A percentile compares a stretch with the other conserved stretches of the same genome.
These are phyloP conservation scores for Crotalus horridus DNA, from an alignment of 2,113 vertebrate genomes.

Conservation along the genomic window DNA sequence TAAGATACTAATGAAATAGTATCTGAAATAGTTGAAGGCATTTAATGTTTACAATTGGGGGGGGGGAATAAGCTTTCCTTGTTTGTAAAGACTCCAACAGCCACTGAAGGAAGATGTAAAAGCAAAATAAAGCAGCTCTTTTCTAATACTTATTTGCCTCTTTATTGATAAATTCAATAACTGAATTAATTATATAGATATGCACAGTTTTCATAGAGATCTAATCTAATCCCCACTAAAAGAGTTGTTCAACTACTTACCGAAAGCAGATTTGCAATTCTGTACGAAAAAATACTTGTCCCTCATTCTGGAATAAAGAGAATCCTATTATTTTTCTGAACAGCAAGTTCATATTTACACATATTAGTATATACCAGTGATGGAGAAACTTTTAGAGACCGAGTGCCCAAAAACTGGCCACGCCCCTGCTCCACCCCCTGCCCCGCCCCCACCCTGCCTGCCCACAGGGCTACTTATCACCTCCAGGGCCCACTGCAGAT, in stretches of 20 bases:
- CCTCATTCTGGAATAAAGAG: conserved; percentile 30
- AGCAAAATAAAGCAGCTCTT: background rate
- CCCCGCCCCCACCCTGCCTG: too few species aligned
- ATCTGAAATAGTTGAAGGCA: background rate
- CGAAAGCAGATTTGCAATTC: conserved; percentile 72
- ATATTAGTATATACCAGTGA: background rate
- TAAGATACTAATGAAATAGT: background rate
- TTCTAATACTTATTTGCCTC: background rate
- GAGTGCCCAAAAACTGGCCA: too few species aligned
- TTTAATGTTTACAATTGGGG: background rate
- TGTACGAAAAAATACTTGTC: conserved; percentile 67
- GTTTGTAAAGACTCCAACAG: background rate
- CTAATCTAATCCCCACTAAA: background rate
- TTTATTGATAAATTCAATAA: background rate
- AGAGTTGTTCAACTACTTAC: conserved; percentile 48
- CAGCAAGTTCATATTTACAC: background rate
- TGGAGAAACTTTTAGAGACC: too few species aligned
- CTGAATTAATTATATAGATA: background rate
- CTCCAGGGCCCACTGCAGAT: too few species aligned
- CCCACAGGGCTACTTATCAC: too few species aligned
- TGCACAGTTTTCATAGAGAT: background rate
- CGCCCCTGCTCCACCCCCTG: too few species aligned
- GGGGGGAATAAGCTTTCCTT: too few species aligned
- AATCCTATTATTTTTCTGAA: background rate
- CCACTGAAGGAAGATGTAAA: background rate